These are phyloP conservation scores for Lacanobia oleracea DNA, from an alignment of 2,888 invertebrate species.

Conservation along the genomic window DNA sequence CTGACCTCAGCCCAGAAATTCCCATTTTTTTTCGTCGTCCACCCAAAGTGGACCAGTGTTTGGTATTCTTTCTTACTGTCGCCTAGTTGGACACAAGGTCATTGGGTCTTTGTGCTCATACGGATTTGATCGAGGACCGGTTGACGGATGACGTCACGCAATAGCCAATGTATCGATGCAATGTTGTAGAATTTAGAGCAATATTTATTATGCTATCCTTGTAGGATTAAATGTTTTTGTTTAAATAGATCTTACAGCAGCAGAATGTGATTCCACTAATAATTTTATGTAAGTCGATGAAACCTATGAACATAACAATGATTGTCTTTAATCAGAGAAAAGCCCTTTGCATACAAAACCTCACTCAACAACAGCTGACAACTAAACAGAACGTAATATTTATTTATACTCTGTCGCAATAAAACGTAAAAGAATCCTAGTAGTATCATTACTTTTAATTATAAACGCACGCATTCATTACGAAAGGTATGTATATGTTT, in stretches of 20 bases:
- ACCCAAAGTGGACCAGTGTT: slow-evolving; percentile 18
- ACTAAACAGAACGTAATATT: slow-evolving; percentile 15
- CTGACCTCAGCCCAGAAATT: slow-evolving; percentile 36
- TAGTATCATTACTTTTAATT: slow-evolving; percentile 32
- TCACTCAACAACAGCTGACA: slow-evolving; percentile 12
- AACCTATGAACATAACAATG: not conserved
- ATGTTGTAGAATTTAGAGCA: slow-evolving; percentile 42
- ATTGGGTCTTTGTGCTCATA: slow-evolving; percentile 55
- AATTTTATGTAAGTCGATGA: not conserved
- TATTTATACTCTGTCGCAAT: slow-evolving; percentile 53
- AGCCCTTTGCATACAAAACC: not conserved
- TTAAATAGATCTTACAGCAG: slow-evolving; percentile 1
- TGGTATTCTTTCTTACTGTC: slow-evolving; percentile 54
- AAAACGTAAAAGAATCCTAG: slow-evolving; percentile 48
- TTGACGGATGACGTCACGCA: slow-evolving; percentile 56
- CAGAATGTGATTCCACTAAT: not conserved
- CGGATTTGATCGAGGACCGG: slow-evolving; percentile 53
- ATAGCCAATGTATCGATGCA: slow-evolving; percentile 28
- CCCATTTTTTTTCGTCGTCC: slow-evolving; percentile 47
- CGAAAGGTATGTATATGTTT: slow-evolving; percentile 45
- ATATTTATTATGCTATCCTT: slow-evolving; percentile 26
- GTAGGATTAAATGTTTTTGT: slow-evolving; percentile 19
- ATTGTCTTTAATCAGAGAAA: too few species aligned
- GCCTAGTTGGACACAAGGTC: slow-evolving; percentile 53
- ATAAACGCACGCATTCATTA: slow-evolving; percentile 36